A percentile compares a stretch with the other conserved stretches of the same genome.
phyloP scores from a whole-genome alignment of 2,888 invertebrate species.

The Deroplatys truncata region DNA sequence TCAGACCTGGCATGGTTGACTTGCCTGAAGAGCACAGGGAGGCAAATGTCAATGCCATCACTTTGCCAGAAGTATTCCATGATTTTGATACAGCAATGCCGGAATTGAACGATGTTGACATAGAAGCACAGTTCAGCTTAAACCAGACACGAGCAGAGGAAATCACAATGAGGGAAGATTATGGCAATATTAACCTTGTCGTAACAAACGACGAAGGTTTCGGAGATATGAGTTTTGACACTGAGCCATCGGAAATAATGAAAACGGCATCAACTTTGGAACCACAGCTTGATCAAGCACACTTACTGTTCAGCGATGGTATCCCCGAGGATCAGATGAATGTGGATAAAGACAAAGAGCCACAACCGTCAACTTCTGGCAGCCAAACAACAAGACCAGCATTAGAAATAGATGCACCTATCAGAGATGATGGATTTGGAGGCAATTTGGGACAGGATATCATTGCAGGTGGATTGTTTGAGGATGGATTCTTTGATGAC shows the following conservation, averaged over 20 bases:
- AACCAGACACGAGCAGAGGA: constrained; percentile 98
- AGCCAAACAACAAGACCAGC: constrained; percentile 38
- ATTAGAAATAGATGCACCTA: constrained; percentile 69
- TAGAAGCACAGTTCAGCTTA: constrained; percentile 93
- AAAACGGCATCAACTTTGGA: constrained; percentile 67
- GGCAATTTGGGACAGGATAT: constrained; percentile 78
- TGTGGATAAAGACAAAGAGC: constrained; percentile 56
- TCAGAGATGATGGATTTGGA: constrained; percentile 84
- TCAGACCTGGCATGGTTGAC: constrained; percentile 95
- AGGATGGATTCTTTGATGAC: constrained; percentile 89
- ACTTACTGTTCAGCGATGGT: constrained; percentile 52
- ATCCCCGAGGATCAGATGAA: constrained; percentile 55
- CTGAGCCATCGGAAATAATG: constrained; percentile 82
- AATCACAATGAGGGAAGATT: constrained; percentile 98
- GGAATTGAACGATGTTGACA: constrained; percentile 93
- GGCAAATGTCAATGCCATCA: constrained; percentile 96
- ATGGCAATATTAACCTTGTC: constrained; percentile 76
- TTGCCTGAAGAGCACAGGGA: constrained; percentile 95
- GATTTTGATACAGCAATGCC: constrained; percentile 98
- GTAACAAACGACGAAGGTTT: constrained; percentile 93
- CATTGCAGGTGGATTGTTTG: constrained; percentile 82
- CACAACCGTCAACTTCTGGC: constrained; percentile 57
- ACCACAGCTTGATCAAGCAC: constrained; percentile 67
- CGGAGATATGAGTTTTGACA: constrained; percentile 94
- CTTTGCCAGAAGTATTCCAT: constrained; percentile 96